These are phyloP conservation scores for Edolisoma coerulescens DNA, from an alignment of 2,113 vertebrate genomes.

Conservation along the genomic window DNA sequence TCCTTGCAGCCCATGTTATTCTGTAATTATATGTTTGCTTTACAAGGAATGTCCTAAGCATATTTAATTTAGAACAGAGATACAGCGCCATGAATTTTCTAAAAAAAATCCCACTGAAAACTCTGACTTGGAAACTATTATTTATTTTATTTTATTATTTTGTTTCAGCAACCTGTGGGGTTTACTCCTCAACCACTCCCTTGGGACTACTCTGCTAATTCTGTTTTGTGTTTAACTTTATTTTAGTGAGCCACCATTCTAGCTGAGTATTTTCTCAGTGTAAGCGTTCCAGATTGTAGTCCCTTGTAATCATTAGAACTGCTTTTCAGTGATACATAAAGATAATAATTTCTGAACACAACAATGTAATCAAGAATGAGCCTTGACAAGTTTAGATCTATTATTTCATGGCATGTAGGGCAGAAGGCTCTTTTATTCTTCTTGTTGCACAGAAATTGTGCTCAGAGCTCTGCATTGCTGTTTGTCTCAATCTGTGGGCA, in stretches of 20 bases:
- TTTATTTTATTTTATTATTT: background rate
- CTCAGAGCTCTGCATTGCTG: background rate
- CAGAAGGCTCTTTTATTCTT: background rate
- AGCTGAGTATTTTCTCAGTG: background rate
- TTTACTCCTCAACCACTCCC: background rate
- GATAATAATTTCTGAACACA: background rate
- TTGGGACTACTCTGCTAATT: background rate
- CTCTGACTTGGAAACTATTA: background rate
- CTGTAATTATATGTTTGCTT: background rate
- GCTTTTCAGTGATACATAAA: background rate
- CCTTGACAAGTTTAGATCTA: background rate
- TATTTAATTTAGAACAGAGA: background rate
- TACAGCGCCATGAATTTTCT: background rate
- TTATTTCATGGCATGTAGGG: background rate
- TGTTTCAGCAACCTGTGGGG: background rate
- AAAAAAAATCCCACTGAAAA: background rate
- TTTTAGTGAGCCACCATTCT: background rate
- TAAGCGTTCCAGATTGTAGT: background rate
- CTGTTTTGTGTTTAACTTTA: background rate
- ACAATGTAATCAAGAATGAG: background rate
- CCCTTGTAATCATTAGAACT: background rate
- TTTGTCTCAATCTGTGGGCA: background rate
- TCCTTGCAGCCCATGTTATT: background rate
- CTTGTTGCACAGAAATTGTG: background rate
- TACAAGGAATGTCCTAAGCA: background rate